phyloP scores from a whole-genome alignment of 2,797 vertebrate genomes.

The Cygnus olor region DNA sequence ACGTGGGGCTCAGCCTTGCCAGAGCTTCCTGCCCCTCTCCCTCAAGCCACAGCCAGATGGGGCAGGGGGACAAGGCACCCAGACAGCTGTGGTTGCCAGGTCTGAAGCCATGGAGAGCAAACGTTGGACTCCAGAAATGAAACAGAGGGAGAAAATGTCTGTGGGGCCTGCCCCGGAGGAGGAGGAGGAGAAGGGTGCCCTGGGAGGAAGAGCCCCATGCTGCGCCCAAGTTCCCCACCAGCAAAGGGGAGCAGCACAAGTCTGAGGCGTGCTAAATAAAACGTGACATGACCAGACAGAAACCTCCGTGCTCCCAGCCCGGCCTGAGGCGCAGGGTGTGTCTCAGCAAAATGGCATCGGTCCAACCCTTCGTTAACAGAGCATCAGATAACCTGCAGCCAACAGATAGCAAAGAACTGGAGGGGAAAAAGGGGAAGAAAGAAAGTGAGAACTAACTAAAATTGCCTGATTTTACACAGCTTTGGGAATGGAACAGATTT shows the following conservation, averaged over 20 bases:
- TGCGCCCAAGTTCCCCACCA: accelerated
- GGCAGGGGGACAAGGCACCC: background rate
- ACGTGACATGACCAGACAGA: background rate
- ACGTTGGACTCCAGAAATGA: background rate
- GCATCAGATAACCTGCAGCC: background rate
- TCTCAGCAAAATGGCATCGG: background rate
- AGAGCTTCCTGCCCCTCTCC: background rate
- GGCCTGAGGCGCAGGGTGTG: background rate
- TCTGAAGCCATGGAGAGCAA: background rate
- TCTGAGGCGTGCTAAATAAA: accelerated
- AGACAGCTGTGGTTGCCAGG: background rate
- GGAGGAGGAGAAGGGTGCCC: background rate
- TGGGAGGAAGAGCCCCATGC: accelerated
- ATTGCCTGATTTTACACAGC: background rate
- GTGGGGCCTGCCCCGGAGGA: background rate
- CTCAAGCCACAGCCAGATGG: background rate
- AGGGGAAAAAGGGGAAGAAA: background rate
- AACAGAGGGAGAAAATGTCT: background rate
- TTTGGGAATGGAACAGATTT: background rate
- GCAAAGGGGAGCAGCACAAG: background rate
- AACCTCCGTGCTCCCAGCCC: accelerated
- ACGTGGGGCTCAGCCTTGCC: no score
- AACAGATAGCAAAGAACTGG: accelerated
- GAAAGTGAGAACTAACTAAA: background rate
- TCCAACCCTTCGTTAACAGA: background rate